Evolutionary conservation across 2,888 invertebrate genomes (phyloP), one percentile per base, ranked within the genome.

Genomic region (Caenorhabditis doughertyi): DNA sequence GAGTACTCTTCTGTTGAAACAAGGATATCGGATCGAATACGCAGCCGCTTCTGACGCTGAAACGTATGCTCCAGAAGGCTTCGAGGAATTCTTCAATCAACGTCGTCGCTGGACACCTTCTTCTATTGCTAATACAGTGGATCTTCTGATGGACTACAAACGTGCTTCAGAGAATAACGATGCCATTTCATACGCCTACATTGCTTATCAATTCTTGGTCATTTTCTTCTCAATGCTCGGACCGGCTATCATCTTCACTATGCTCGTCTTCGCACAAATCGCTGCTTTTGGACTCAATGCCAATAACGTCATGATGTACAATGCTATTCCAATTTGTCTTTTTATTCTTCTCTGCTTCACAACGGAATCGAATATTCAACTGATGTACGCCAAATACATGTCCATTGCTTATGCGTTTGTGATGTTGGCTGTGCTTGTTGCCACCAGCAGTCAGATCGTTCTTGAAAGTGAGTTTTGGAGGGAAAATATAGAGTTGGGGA

Each of bases 371-470:
- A 88, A 86, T 29, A 74, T 87, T 16, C 92, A 92, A 74, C 70
- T 91, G 53, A 74, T 85, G 56, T 88, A 86, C 44, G 96, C 96
- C 0, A 95, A 95, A 73, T 84, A 89, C 3, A 94, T 96, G 72
- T 95, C 96, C 35, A 94, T 95, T 4, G 86, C 94, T 1, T 96
- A 96, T 92, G 95, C 95, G 0, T 94, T 96, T 91, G 93, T 96
- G 8, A 96, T 96, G 96, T 94, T 96, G 94, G 94, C 96, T 39
- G 96, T 96, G 0, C 93, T 96, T 29, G 89, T 91, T 13, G 96
- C 90, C 21, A 91, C 90, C 0, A 79, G 87, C 58, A 88, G 89
- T 77, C 90, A 91, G 65, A 88, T 91, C 62, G 89, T 90, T 16
- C 77, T 90, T 2, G 91, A 91, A 79, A 90, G 90, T 89, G 53